A percentile compares a stretch with the other conserved stretches of the same genome.
Evolutionary conservation across 2,113 vertebrate genomes (phyloP).

Genomic region (Hyperopisus bebe): DNA sequence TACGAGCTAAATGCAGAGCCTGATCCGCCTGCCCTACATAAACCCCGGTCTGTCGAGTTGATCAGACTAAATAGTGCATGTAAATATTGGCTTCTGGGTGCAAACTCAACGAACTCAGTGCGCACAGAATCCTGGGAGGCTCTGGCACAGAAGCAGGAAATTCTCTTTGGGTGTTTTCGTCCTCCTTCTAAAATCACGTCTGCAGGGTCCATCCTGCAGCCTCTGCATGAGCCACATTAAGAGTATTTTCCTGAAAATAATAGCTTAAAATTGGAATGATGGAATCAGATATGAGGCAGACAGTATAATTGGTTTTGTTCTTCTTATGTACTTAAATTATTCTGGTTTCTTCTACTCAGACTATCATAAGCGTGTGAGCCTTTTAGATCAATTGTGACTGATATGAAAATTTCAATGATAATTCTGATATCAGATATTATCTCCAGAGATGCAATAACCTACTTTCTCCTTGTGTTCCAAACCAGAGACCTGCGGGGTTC

Average conservation of each 20-base stretch:
- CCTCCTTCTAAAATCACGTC: conserved; percentile 15
- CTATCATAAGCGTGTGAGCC: not conserved
- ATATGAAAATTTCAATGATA: not conserved
- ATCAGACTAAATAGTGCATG: conserved; percentile 18
- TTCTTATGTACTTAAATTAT: not conserved
- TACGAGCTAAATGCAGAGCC: conserved; percentile 11
- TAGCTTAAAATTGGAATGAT: not conserved
- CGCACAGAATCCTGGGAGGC: not conserved
- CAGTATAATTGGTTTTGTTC: conserved; percentile 3
- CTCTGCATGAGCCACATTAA: not conserved
- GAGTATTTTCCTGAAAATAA: not conserved
- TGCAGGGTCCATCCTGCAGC: not conserved
- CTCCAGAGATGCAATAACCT: not conserved
- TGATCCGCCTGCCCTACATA: conserved; percentile 20
- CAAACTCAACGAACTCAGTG: not conserved
- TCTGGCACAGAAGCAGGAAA: not conserved
- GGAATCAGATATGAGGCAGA: not conserved
- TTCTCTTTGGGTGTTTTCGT: not conserved
- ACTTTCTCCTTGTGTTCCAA: not conserved
- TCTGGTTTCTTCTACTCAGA: not conserved
- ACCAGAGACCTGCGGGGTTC: not conserved
- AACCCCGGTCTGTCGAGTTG: not conserved
- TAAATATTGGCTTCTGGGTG: conserved; percentile 22
- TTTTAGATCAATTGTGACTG: not conserved
- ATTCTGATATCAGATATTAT: not conserved